Base-by-base conservation (phyloP, 2,888 invertebrate genomes). In the Adelognathus sp. region DNA sequence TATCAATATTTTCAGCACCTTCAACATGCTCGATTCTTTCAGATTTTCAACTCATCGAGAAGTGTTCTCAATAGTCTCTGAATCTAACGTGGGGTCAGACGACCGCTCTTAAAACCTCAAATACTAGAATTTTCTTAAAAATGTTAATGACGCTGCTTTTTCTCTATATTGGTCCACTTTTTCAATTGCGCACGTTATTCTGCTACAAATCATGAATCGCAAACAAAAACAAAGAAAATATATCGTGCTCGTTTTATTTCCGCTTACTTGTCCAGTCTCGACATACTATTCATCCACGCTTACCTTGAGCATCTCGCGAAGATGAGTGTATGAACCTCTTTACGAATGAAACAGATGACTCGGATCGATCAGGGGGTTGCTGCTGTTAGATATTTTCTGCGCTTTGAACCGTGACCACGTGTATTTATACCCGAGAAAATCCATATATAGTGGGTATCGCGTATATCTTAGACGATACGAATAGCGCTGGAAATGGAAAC, bases 371-470 rank as follows among this genome's bases (percentile, higher is more conserved):
- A 75, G 61, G 74, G 79, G 76, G 63, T 67, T 71, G 76, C 63
- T 69, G 71, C 69, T 63, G 46, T 3, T 56, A 50, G 63, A 69
- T 73, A 73, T 77, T 77, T 80, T 66, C 64, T 80, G 64, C 33
- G 80, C 64, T 52, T 56, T 72, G 64, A 74, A 77, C 58, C 80
- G 60, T 66, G 46, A 77, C 77, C 73, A 60, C 69, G 52, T 60
- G 77, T 80, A 80, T 80, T 80, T 80, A 80, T 80, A 80, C 80
- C 80, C 76, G 50, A 80, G 80, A 77, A 79, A 76, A 79, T 79
- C 54, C 33, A 58, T 24, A 31, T 24, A 50, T 67, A 58, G 54
- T 44, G 6, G 24, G 50, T 61, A 61, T 60, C n/a, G 54, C 24
- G 29, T 50, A 52, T 71, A 67, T 75, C 54, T 46, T 63, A 58